These are phyloP conservation scores for Aurelia coerulea DNA, from an alignment of 30 jellyfish, hydroid and myxozoan genomes.

Conservation along the genomic window DNA sequence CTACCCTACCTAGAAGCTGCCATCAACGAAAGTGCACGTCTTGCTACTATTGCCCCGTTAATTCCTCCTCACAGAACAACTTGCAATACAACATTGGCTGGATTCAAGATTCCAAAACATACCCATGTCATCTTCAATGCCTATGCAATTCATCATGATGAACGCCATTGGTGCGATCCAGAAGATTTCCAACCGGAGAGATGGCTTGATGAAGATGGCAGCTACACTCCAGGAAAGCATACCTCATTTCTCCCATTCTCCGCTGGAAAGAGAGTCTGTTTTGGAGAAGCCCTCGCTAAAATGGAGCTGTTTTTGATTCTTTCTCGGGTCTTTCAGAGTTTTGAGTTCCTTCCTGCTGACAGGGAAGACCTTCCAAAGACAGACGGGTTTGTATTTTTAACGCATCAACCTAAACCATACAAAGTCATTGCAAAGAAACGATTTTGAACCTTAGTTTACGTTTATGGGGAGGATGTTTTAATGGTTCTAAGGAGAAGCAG, in stretches of 20 bases:
- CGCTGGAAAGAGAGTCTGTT: slow-evolving; percentile 52
- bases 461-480: too few species aligned
- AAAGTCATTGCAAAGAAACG: neutral
- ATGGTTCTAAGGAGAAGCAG: too few species aligned
- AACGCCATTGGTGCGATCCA: slow-evolving; percentile 55
- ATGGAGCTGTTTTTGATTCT: slow-evolving; percentile 46
- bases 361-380: slow-evolving; percentile 3
- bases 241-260: slow-evolving; percentile 39
- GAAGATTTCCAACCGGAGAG: slow-evolving; percentile 58
- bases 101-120: slow-evolving; percentile 53
- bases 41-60: slow-evolving; percentile 61
- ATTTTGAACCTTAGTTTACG: neutral
- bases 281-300: slow-evolving; percentile 53
- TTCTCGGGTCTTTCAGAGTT: slow-evolving; percentile 21
- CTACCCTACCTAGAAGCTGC: slow-evolving; percentile 55
- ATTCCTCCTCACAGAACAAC: slow-evolving; percentile 62
- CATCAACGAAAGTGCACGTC: slow-evolving; percentile 55
- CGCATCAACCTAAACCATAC: slow-evolving; percentile 18
- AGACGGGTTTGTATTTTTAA: slow-evolving; percentile 6
- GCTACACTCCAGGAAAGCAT: slow-evolving; percentile 10
- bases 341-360: slow-evolving; percentile 18
- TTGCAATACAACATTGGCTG: slow-evolving; percentile 62
- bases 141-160: slow-evolving; percentile 63
- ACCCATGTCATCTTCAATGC: slow-evolving; percentile 58
- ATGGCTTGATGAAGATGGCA: slow-evolving; percentile 51